Evolutionary conservation across 2,113 vertebrate species (phyloP).

Genomic region (Hiodon alosoides): DNA sequence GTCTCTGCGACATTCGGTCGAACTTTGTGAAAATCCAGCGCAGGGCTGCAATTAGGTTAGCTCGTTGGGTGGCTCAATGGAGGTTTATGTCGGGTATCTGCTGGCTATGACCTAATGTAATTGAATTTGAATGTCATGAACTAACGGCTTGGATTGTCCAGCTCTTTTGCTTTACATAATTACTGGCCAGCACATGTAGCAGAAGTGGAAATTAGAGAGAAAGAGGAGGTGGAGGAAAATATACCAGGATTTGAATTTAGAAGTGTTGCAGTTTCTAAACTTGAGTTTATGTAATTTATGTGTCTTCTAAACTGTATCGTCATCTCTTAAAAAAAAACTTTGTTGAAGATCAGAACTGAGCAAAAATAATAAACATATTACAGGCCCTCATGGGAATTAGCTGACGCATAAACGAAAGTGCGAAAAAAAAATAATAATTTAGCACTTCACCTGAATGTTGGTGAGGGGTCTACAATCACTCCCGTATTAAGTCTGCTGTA

Average conservation of each 20-base stretch:
- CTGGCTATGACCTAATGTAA: background rate
- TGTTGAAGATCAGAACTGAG: background rate
- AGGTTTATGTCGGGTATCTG: background rate
- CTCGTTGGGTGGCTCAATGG: background rate
- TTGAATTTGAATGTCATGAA: constrained; percentile 10
- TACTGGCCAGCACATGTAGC: background rate
- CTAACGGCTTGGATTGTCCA: background rate
- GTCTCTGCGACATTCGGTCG: background rate
- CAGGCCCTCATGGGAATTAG: no score
- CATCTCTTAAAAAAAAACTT: no score
- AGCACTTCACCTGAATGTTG: no score
- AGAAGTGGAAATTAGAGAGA: background rate
- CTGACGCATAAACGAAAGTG: no score
- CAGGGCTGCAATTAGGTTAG: constrained; percentile 7
- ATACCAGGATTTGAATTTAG: no score
- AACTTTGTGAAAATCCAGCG: background rate
- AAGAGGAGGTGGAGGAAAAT: no score
- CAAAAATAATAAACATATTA: background rate
- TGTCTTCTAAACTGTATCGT: no score
- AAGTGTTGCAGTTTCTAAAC: no score
- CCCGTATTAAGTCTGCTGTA: no score
- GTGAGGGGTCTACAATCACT: no score
- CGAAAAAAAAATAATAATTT: no score
- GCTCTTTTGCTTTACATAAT: constrained; percentile 2
- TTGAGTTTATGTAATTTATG: no score